A percentile compares a stretch with the other conserved stretches of the same genome.
Evolutionary conservation across 2,113 vertebrate genomes (phyloP).

Genomic region (Microtus richardsoni): DNA sequence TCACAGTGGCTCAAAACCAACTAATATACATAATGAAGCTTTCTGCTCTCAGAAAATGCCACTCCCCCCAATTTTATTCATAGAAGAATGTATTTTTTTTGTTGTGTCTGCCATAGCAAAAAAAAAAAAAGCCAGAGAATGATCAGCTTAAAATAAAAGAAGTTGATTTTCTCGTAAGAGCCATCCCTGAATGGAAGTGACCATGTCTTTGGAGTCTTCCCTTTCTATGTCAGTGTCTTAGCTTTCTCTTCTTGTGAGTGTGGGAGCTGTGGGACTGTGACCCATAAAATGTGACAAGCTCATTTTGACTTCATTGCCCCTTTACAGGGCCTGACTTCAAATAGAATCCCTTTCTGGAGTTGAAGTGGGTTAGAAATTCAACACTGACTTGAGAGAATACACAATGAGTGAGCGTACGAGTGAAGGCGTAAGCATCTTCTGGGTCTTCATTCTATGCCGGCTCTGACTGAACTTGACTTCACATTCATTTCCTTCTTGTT

Average conservation of each 20-base stretch:
- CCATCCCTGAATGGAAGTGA: neutral
- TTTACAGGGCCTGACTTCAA: neutral
- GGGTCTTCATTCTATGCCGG: neutral
- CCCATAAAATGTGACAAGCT: neutral
- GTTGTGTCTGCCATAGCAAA: neutral
- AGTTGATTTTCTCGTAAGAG: neutral
- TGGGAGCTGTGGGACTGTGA: neutral
- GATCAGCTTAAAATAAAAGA: neutral
- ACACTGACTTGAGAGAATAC: neutral
- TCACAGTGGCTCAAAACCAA: neutral
- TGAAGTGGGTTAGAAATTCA: neutral
- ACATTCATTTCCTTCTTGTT: neutral
- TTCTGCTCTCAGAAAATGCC: neutral
- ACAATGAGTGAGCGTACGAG: neutral
- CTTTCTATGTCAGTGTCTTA: too few relatives aligned
- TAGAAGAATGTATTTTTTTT: neutral
- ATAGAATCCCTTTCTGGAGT: neutral
- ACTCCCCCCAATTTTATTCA: neutral
- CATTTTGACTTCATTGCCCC: neutral
- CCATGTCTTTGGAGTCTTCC: fast-evolving
- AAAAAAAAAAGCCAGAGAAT: too few relatives aligned
- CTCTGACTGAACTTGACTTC: neutral
- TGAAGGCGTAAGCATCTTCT: neutral
- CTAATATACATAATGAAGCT: neutral
- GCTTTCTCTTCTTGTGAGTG: neutral